Conservation (phyloP, 1,140 invertebrate genomes). For the Ridgeia piscesae region DNA sequence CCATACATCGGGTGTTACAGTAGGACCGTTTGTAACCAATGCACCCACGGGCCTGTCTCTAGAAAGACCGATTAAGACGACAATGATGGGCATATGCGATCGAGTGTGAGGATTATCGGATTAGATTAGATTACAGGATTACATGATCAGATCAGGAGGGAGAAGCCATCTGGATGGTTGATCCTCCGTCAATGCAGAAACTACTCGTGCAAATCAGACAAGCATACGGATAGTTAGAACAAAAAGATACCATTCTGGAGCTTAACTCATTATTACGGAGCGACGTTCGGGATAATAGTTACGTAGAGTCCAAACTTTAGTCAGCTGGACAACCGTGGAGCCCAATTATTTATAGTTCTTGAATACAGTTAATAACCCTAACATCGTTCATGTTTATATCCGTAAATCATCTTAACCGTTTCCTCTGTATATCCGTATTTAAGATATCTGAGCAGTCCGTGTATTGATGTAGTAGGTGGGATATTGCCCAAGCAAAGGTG, state of each 20-base stretch:
- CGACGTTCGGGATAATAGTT: background rate
- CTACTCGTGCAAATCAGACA: background rate
- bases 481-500: no score
- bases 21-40: no score
- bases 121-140: background rate
- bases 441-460: no score
- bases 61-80: background rate
- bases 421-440: no score
- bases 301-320: background rate
- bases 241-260: background rate
- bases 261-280: background rate
- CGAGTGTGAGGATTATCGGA: background rate
- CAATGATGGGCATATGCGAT: background rate
- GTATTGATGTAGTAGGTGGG: no score
- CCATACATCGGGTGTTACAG: no score
- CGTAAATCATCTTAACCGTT: no score
- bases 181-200: background rate
- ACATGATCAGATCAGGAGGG: background rate
- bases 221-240: background rate
- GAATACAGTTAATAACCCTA: background rate
- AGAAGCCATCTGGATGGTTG: background rate
- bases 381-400: no score
- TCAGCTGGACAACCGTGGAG: background rate
- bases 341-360: background rate
- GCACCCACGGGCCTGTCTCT: background rate